phyloP scores from a whole-genome alignment of 2,797 vertebrate species.

The Benthosema pterotum region DNA sequence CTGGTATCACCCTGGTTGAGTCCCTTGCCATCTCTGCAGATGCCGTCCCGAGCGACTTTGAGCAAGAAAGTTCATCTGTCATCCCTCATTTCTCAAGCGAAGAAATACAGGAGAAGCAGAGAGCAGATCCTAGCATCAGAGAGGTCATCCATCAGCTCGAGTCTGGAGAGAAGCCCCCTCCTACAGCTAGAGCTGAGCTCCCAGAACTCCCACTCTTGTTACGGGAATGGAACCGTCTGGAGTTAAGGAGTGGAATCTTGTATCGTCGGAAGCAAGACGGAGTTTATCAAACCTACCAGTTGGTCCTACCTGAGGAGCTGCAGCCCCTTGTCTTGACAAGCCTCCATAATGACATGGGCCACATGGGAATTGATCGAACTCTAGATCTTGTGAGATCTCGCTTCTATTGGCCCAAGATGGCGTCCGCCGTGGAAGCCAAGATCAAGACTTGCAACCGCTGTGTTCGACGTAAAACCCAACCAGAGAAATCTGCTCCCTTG shows the following conservation, averaged over 20 bases:
- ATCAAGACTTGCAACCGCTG: no score
- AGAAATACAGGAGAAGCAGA: no score
- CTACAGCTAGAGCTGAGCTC: no score
- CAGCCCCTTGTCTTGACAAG: not conserved
- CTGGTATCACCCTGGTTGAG: no score
- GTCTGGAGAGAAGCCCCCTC: no score
- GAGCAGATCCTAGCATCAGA: no score
- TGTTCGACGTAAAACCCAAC: no score
- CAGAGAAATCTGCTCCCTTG: no score
- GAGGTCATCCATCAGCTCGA: no score
- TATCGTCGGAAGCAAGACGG: not conserved
- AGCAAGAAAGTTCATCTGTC: not conserved
- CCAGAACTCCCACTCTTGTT: no score
- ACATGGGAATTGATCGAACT: slow-evolving; percentile 10
- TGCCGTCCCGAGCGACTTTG: not conserved
- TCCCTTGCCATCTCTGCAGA: not conserved
- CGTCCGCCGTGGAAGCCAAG: not conserved
- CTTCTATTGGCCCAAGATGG: no score
- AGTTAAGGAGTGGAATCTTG: slow-evolving; percentile 7
- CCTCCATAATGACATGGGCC: slow-evolving; percentile 10
- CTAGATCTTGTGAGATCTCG: slow-evolving; percentile 6
- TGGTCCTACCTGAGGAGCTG: no score
- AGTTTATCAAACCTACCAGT: not conserved
- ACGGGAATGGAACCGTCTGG: slow-evolving; percentile 8
- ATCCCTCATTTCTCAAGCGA: not conserved